phyloP scores from a whole-genome alignment of 1,140 invertebrate genomes.

The Arion vulgaris region DNA sequence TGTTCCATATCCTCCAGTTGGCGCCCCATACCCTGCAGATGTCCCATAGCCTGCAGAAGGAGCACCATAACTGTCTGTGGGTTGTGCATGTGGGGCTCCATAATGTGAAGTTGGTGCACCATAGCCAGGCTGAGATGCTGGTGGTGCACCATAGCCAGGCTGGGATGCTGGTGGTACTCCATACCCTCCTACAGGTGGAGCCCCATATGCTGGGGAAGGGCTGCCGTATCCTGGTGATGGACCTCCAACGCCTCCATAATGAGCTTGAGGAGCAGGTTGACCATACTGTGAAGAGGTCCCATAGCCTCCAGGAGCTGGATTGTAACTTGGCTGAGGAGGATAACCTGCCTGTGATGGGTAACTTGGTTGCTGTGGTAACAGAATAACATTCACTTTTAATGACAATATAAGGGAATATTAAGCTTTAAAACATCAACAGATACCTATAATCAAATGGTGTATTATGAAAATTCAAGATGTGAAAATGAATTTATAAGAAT shows the following conservation, averaged over 20 bases:
- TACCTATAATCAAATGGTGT: too few relatives aligned
- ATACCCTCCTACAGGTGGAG: slow-evolving; percentile 37
- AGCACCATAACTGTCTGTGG: slow-evolving; percentile 32
- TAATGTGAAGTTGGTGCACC: slow-evolving; percentile 8
- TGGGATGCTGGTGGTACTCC: slow-evolving; percentile 25
- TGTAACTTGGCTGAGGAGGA: slow-evolving; percentile 35
- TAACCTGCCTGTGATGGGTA: slow-evolving; percentile 42
- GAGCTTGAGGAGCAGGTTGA: slow-evolving; percentile 13
- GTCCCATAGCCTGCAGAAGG: slow-evolving; percentile 27
- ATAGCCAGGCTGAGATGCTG: slow-evolving; percentile 32
- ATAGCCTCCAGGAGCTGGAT: slow-evolving; percentile 37
- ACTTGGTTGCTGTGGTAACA: background rate
- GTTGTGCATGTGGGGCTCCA: slow-evolving; percentile 8
- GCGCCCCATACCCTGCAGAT: slow-evolving; percentile 27
- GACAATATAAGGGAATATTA: background rate
- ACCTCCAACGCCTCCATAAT: slow-evolving; percentile 23
- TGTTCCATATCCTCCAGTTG: slow-evolving; percentile 19
- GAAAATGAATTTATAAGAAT: too few relatives aligned
- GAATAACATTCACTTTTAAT: too few relatives aligned
- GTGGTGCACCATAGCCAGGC: slow-evolving; percentile 42
- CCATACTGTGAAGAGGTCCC: slow-evolving; percentile 39
- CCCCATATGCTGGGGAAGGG: slow-evolving; percentile 39
- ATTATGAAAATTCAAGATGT: too few relatives aligned
- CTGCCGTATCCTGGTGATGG: slow-evolving; percentile 14
- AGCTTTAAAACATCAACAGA: background rate